These are phyloP conservation scores for Drosophila antonietae DNA, from an alignment of 2,888 invertebrate species.

Conservation along the genomic window DNA sequence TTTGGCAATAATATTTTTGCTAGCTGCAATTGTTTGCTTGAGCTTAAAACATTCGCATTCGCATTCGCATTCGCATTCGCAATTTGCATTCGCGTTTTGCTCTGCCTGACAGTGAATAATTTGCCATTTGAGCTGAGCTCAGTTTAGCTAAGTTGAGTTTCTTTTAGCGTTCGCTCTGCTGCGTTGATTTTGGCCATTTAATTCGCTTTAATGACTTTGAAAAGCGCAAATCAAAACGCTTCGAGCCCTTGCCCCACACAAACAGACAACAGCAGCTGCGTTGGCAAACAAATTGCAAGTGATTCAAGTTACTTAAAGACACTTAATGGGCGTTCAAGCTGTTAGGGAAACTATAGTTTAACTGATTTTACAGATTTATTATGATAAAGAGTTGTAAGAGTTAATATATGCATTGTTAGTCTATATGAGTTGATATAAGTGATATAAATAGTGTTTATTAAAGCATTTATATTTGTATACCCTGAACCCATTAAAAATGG, in stretches of 20 bases:
- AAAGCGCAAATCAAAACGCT: slow-evolving; percentile 66
- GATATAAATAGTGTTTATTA: no score
- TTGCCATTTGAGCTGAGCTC: slow-evolving; percentile 62
- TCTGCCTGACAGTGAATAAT: slow-evolving; percentile 79
- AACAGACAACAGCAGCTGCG: slow-evolving; percentile 17
- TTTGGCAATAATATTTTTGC: slow-evolving; percentile 75
- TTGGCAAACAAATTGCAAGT: slow-evolving; percentile 15
- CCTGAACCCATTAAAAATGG: no score
- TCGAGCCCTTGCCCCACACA: slow-evolving; percentile 50
- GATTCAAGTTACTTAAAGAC: slow-evolving; percentile 19
- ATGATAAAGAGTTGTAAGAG: background rate
- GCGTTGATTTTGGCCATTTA: slow-evolving; percentile 55
- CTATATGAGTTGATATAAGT: background rate
- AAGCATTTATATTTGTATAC: no score
- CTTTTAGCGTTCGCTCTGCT: slow-evolving; percentile 27
- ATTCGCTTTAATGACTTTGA: slow-evolving; percentile 70
- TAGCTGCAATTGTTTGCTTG: slow-evolving; percentile 41
- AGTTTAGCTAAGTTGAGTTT: background rate
- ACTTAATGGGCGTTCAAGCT: slow-evolving; percentile 15
- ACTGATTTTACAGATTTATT: background rate
- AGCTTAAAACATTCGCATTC: slow-evolving; percentile 41
- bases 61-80: slow-evolving; percentile 41
- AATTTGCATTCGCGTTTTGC: slow-evolving; percentile 50
- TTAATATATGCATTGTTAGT: background rate
- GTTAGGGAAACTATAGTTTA: slow-evolving; percentile 8